These are phyloP conservation scores for Aptenodytes forsteri DNA, from an alignment of 2,113 vertebrate species.

Conservation along the genomic window DNA sequence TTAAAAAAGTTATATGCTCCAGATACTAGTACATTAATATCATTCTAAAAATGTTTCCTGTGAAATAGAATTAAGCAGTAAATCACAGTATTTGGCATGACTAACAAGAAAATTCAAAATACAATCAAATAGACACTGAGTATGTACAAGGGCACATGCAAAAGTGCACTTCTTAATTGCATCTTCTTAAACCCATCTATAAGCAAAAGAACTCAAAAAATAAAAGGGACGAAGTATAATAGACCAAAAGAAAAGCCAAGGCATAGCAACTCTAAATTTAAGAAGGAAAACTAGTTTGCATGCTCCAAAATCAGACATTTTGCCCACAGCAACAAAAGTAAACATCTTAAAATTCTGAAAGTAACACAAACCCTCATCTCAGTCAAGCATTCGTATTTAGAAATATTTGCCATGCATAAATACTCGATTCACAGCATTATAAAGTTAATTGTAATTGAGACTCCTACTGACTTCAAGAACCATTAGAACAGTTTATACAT, in stretches of 20 bases:
- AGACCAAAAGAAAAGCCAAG: neutral
- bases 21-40: neutral
- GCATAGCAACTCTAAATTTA: neutral
- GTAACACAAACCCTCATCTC: neutral
- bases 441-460: neutral
- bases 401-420: neutral
- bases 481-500: neutral
- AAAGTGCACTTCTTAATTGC: neutral
- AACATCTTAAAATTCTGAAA: neutral
- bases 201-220: neutral
- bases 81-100: neutral
- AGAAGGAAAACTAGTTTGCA: neutral
- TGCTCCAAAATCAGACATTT: neutral
- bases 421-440: neutral
- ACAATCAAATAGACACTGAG: neutral
- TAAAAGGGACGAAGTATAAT: neutral
- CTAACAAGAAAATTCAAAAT: neutral
- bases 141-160: neutral
- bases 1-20: neutral
- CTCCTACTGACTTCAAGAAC: neutral
- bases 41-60: neutral
- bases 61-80: neutral
- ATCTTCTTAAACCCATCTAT: neutral
- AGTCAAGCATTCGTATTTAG: neutral
- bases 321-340: neutral